phyloP scores from a whole-genome alignment of 2,888 invertebrate species.

The Leptinotarsa juncta region DNA sequence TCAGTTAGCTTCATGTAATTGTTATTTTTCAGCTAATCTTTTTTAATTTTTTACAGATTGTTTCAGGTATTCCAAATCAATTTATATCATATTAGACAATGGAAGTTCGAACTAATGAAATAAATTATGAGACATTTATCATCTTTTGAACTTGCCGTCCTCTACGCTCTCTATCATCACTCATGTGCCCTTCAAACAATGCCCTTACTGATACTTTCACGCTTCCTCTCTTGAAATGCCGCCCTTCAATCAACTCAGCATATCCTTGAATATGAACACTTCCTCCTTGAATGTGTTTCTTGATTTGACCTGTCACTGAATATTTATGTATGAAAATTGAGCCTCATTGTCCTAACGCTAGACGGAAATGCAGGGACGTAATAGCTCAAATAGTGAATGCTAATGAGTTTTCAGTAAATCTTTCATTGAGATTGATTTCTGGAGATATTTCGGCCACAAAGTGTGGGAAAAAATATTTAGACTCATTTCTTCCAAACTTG shows the following conservation, averaged over 20 bases:
- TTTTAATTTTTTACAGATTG: no score
- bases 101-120: no score
- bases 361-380: neutral
- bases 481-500: no score
- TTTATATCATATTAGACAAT: no score
- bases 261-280: constrained; percentile 10
- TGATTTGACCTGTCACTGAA: constrained; percentile 16
- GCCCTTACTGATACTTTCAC: constrained; percentile 13
- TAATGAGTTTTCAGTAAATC: neutral
- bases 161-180: neutral
- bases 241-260: constrained; percentile 13
- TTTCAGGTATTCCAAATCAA: no score
- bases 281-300: constrained; percentile 12
- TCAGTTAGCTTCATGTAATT: no score
- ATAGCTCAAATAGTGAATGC: neutral
- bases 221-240: neutral
- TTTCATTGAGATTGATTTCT: neutral
- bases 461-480: no score
- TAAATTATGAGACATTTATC: neutral
- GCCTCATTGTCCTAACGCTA: constrained; percentile 5
- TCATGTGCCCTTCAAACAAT: neutral
- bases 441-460: no score
- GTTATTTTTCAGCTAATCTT: no score
- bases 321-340: constrained; percentile 15
- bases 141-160: neutral